Percentiles rank a stretch among this genome's conserved stretches.
These are phyloP conservation scores for Sipha flava DNA, from an alignment of 1,140 invertebrate species.

Conservation along the genomic window DNA sequence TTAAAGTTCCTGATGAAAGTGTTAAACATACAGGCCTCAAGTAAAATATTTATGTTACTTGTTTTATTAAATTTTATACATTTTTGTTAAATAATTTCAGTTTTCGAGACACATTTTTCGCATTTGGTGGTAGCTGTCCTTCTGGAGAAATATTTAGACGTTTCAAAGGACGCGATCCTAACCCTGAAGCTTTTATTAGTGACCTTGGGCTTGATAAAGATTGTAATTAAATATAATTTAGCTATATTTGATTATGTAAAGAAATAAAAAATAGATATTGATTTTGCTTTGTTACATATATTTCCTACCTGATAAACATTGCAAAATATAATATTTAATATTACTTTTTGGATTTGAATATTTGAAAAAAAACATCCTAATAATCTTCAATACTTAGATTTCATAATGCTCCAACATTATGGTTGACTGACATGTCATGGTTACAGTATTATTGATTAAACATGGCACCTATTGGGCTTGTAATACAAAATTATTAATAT, in stretches of 20 bases:
- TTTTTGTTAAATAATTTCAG: constrained; percentile 43
- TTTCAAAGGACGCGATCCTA: constrained; percentile 85
- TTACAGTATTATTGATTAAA: constrained; percentile 16
- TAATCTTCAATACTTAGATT: not conserved
- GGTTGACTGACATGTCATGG: not conserved
- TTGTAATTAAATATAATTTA: constrained; percentile 15
- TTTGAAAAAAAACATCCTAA: not conserved
- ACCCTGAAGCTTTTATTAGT: constrained; percentile 67
- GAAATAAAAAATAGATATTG: not conserved
- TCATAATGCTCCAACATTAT: not conserved
- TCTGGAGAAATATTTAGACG: constrained; percentile 76
- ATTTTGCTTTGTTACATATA: not conserved
- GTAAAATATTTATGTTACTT: constrained; percentile 32
- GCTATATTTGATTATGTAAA: not conserved
- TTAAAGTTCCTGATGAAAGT: constrained; percentile 49
- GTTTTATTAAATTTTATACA: not conserved
- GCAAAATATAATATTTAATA: not conserved
- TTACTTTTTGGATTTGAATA: not conserved
- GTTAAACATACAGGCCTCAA: constrained; percentile 40
- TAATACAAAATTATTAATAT: not conserved
- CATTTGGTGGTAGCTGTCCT: constrained; percentile 67
- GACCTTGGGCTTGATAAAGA: constrained; percentile 45
- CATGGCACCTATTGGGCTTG: not conserved
- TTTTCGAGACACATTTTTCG: constrained; percentile 79
- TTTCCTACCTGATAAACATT: not conserved